Base-by-base conservation (phyloP, 2,888 invertebrate genomes). In the Philonicus albiceps region DNA sequence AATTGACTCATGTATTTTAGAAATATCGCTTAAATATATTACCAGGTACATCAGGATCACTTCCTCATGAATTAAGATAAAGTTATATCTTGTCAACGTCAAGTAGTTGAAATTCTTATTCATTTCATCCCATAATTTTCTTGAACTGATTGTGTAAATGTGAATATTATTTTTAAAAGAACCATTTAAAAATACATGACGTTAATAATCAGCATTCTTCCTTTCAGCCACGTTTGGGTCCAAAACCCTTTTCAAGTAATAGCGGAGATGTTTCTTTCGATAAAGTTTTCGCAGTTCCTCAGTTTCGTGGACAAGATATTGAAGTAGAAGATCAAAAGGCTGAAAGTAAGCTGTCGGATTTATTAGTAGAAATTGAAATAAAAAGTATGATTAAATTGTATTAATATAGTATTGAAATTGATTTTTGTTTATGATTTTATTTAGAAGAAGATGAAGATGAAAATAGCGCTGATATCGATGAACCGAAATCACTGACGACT, bases 241-340 rank as follows among this genome's bases (percentile, higher is more conserved):
- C 97, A 55, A 97, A 97, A 91, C 97, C 97, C 34, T 97, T 97
- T 91, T 96, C 96, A 8, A 95, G 96, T 72, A 95, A 96, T 43
- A 94, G 95, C 4, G 96, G 95, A 86, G 95, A 96, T 89, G 96
- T 96, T 90, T 95, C 95, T 0, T 96, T 96, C 90, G 96, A 96
- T 91, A 96, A 96, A 90, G 96, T 96, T 31, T 96, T 97, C 91
- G 95, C 95, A 0, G 97, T 96, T 7, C 96, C 97, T 0, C 93
- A 95, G 1, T 96, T 95, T 0, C 96, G 96, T 0, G 95, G 92
- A 83, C 91, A 91, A 88, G 92, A 91, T 88, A 91, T 90, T 49
- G 86, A 91, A 86, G 90, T 91, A 2, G 92, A 92, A 89, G 89
- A 92, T 91, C 94, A 94, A 30, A 94, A 49, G 64, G 27, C 64